Percentiles rank a stretch among this genome's conserved stretches.
These are phyloP conservation scores for Atherinosoma microstoma DNA, from an alignment of 2,797 vertebrate genomes.

Conservation along the genomic window DNA sequence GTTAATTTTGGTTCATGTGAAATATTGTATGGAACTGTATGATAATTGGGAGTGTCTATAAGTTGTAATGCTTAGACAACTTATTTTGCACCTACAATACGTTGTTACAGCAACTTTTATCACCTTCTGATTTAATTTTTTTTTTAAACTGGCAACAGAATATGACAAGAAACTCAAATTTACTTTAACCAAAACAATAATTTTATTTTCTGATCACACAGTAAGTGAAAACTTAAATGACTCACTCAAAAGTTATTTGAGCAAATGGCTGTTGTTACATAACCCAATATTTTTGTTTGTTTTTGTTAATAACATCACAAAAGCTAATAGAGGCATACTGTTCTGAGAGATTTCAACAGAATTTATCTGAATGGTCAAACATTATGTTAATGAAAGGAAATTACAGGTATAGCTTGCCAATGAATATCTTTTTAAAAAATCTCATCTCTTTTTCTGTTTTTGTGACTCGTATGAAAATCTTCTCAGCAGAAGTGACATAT, in stretches of 20 bases:
- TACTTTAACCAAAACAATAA: slow-evolving; percentile 3
- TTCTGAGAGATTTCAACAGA: slow-evolving; percentile 26
- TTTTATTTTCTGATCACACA: slow-evolving; percentile 21
- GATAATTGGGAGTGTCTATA: background rate
- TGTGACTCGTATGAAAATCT: slow-evolving; percentile 79
- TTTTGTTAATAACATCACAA: slow-evolving; percentile 37
- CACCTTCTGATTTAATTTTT: background rate
- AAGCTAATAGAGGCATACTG: slow-evolving; percentile 18
- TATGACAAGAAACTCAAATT: background rate
- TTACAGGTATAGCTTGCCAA: slow-evolving; percentile 10
- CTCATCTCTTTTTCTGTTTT: slow-evolving; percentile 71
- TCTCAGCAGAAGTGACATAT: slow-evolving; percentile 82
- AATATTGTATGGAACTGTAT: background rate
- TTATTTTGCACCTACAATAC: background rate
- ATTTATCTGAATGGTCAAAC: slow-evolving; percentile 53
- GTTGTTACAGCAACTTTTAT: too few relatives aligned
- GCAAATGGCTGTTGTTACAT: slow-evolving; percentile 5
- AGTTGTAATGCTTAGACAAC: background rate
- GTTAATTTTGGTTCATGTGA: background rate
- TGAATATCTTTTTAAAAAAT: slow-evolving; percentile 69
- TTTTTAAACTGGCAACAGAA: background rate
- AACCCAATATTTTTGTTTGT: background rate
- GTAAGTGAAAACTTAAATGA: slow-evolving; percentile 5
- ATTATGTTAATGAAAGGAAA: slow-evolving; percentile 40
- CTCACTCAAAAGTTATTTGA: slow-evolving; percentile 9